phyloP scores from a whole-genome alignment of 2,888 invertebrate species.

The Ophion ellenae region DNA sequence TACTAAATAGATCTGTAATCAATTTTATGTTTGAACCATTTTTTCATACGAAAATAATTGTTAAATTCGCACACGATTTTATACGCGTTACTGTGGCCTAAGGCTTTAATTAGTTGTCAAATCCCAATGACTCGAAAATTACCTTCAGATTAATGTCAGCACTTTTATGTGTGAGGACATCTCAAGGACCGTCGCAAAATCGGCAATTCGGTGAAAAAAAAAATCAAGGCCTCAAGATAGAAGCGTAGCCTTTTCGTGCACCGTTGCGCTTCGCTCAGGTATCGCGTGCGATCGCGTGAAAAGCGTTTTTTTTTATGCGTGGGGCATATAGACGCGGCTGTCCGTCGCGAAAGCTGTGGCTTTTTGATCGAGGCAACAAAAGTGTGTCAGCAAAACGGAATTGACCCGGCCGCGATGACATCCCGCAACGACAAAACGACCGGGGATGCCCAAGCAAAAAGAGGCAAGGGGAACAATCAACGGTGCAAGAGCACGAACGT shows the following conservation, averaged over 20 bases:
- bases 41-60: too few relatives aligned
- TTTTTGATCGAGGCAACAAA: slow-evolving; percentile 34
- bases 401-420: slow-evolving; percentile 43
- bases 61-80: too few relatives aligned
- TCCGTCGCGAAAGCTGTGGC: slow-evolving; percentile 1
- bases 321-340: background rate
- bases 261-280: background rate
- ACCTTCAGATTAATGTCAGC: background rate
- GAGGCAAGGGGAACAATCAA: slow-evolving; percentile 14
- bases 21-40: too few relatives aligned
- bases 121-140: background rate
- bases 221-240: background rate
- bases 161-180: too few relatives aligned
- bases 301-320: background rate
- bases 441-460: background rate
- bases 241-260: background rate
- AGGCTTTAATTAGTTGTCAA: background rate
- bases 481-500: slow-evolving; percentile 24
- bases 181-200: too few relatives aligned
- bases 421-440: slow-evolving; percentile 54
- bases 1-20: too few relatives aligned
- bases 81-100: too few relatives aligned
- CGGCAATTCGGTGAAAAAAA: background rate
- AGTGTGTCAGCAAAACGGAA: slow-evolving; percentile 55
- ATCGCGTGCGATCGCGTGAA: background rate